Conservation (phyloP, 2,888 invertebrate species). For the Spodoptera littoralis region DNA sequence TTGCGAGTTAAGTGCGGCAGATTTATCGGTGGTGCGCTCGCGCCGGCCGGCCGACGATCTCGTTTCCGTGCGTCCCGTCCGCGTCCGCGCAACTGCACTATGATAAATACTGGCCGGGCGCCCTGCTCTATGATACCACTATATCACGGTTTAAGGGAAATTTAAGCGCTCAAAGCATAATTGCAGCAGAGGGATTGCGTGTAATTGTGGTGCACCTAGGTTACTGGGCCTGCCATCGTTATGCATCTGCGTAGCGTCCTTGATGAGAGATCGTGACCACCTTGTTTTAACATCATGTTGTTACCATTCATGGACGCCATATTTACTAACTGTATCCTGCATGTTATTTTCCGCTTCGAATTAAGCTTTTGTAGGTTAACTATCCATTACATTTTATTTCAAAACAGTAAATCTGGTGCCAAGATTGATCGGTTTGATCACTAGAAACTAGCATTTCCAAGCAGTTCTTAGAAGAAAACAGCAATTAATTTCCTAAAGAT, state of each 20-base stretch:
- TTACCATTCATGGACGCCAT: slow-evolving; percentile 38
- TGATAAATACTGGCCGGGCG: slow-evolving; percentile 66
- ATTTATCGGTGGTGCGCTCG: slow-evolving; percentile 84
- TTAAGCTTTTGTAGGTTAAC: slow-evolving; percentile 34
- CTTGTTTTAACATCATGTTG: slow-evolving; percentile 46
- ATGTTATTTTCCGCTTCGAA: slow-evolving; percentile 25
- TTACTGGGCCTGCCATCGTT: slow-evolving; percentile 50
- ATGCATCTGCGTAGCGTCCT: slow-evolving; percentile 57
- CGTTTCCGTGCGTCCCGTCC: slow-evolving; percentile 79
- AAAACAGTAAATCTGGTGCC: slow-evolving; percentile 31
- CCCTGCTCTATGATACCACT: slow-evolving; percentile 70
- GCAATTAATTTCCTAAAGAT: slow-evolving; percentile 10
- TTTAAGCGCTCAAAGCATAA: slow-evolving; percentile 67
- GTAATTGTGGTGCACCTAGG: slow-evolving; percentile 59
- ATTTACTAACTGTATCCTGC: slow-evolving; percentile 45
- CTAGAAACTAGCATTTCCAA: slow-evolving; percentile 17
- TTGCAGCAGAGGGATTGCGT: slow-evolving; percentile 58
- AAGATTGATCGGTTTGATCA: slow-evolving; percentile 29
- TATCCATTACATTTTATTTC: slow-evolving; percentile 40
- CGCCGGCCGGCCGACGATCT: slow-evolving; percentile 80
- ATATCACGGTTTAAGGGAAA: slow-evolving; percentile 69
- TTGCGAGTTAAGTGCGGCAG: slow-evolving; percentile 88
- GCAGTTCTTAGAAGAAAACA: slow-evolving; percentile 20
- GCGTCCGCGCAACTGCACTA: slow-evolving; percentile 66
- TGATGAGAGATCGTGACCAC: slow-evolving; percentile 54